A percentile compares a stretch with the other conserved stretches of the same genome.
These are phyloP conservation scores for Automeris io DNA, from an alignment of 2,888 invertebrate species.

Conservation along the genomic window DNA sequence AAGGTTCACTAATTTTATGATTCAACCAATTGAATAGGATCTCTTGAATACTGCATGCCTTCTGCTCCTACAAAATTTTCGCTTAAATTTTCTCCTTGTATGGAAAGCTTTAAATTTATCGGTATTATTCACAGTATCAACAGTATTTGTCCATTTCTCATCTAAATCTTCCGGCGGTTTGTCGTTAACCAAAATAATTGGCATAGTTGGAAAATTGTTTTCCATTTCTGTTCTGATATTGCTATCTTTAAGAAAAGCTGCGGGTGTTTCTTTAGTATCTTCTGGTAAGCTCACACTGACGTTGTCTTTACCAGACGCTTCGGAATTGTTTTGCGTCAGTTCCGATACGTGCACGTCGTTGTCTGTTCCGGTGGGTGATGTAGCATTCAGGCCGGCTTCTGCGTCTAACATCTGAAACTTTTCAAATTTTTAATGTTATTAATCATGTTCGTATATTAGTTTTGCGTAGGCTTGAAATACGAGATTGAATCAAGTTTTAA, in stretches of 20 bases:
- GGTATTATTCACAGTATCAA: conserved; percentile 41
- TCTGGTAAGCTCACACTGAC: conserved; percentile 37
- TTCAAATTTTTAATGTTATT: conserved; percentile 6
- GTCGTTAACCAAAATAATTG: conserved; percentile 63
- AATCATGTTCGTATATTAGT: conserved; percentile 4
- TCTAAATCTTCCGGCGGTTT: conserved; percentile 61
- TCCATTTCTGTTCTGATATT: conserved; percentile 26
- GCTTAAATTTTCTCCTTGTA: conserved; percentile 46
- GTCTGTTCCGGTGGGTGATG: conserved; percentile 30
- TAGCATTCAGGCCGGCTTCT: conserved; percentile 46
- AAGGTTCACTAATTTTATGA: not conserved
- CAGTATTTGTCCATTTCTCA: conserved; percentile 49
- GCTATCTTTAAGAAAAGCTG: conserved; percentile 33
- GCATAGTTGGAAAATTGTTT: conserved; percentile 35
- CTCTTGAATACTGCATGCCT: conserved; percentile 57
- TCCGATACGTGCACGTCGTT: conserved; percentile 36
- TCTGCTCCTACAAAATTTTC: conserved; percentile 56
- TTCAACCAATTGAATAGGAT: conserved; percentile 61
- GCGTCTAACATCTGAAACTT: conserved; percentile 53
- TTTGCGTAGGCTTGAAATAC: conserved; percentile 4
- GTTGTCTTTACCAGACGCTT: conserved; percentile 43
- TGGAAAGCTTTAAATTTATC: conserved; percentile 51
- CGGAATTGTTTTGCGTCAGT: conserved; percentile 40
- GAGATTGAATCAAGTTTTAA: not conserved
- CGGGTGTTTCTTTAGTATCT: conserved; percentile 33